Conservation (phyloP, 1,140 invertebrate genomes). For the Hyles vespertilio region DNA sequence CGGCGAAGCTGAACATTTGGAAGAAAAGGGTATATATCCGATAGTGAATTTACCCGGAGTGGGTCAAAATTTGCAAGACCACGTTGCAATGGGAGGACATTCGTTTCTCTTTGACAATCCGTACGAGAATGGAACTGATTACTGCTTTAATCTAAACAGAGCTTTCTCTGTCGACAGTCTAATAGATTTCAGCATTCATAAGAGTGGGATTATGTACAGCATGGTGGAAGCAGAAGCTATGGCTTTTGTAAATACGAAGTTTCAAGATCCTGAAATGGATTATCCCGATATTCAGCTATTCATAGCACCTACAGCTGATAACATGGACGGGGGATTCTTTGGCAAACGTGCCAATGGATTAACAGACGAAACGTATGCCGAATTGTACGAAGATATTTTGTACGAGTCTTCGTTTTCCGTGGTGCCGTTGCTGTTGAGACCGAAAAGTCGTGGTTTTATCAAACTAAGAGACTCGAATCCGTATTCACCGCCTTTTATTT, state of each 20-base stretch:
- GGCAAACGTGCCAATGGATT: conserved; percentile 81
- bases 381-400: conserved; percentile 81
- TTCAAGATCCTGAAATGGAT: conserved; percentile 78
- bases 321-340: conserved; percentile 85
- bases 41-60: conserved; percentile 82
- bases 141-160: conserved; percentile 79
- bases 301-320: conserved; percentile 82
- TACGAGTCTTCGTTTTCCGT: conserved; percentile 81
- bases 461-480: conserved; percentile 81
- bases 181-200: conserved; percentile 75
- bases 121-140: conserved; percentile 57
- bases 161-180: conserved; percentile 74
- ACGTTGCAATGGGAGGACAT: conserved; percentile 80
- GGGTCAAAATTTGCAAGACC: conserved; percentile 88
- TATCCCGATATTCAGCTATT: conserved; percentile 89
- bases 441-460: conserved; percentile 83
- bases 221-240: conserved; percentile 84
- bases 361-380: conserved; percentile 79
- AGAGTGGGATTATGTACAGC: conserved; percentile 79
- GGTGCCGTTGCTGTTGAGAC: conserved; percentile 81
- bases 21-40: conserved; percentile 77
- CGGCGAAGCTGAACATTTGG: conserved; percentile 81
- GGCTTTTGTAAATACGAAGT: conserved; percentile 86
- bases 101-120: conserved; percentile 76
- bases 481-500: conserved; percentile 83